Base-by-base conservation (phyloP, 1,140 invertebrate species). In the Cyrtorhinus lividipennis region DNA sequence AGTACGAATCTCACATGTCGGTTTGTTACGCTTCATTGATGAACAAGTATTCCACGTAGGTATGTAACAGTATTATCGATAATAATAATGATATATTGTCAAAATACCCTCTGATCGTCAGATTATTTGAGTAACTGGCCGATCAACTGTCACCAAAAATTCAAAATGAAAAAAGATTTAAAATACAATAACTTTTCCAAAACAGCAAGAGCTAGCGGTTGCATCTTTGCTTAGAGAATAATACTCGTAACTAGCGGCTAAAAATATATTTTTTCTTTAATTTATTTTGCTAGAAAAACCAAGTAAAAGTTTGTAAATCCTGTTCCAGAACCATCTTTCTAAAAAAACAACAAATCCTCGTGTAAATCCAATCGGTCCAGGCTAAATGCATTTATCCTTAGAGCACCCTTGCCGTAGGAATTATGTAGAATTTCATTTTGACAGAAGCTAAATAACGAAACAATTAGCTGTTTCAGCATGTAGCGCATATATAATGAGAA, bases 381-480 rank as follows among this genome's bases (percentile, higher is more conserved):
- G 48, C 48, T 53, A 53, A 53, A 53, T 53, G 48, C 48, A 53
- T 53, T 53, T 53, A 53, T 38, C 5, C 30, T 8, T 38, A 38
- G 30, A 38, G 5, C 5, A 8, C 30, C 30, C 15, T 38, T 38
- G 15, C 5, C 30, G n/a, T n/a, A n/a, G 15, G 15, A 38, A 38
- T 8, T 38, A 38, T 5, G 15, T 8, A 38, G 5, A 15, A 8
- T 5, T 38, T 38, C 15, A 38, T 38, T 38, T 38, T 38, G 5
- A 15, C 30, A 38, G 5, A 8, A 38, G 30, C n/a, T n/a, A n/a
- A n/a, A n/a, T n/a, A n/a, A 38, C 30, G 30, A 38, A 38, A 38
- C 30, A 38, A n/a, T n/a, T 38, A 5, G 30, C 30, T 38, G 5
- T 38, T 38, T 38, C 5, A 38, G 15, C 5, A 8, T 38, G 30